Base-by-base conservation (phyloP, 2,113 vertebrate genomes). In the Muntiacus muntjak region DNA sequence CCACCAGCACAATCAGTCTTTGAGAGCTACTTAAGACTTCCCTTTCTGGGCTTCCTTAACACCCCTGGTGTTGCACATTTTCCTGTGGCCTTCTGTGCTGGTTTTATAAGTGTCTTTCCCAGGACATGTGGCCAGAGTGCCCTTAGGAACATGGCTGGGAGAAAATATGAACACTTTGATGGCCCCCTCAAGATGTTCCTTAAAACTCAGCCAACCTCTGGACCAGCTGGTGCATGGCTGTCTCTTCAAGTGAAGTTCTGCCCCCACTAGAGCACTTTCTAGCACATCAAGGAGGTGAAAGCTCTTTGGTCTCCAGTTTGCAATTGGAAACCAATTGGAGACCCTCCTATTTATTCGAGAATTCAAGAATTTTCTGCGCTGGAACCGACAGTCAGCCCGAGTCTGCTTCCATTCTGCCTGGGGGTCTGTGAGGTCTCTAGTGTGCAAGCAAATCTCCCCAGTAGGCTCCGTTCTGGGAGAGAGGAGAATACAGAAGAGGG, bases 71-170 rank as follows among this genome's bases (percentile, higher is more conserved):
- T 16, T 17, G 16, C 40, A 45, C 13, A 3, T 28, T 43, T 60
- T 89, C 55, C 36, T 95, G 26, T 8, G 79, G 26, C 23, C 50
- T 58, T 96, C 40, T 62, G 60, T 91, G 47, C 21, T 12, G 2
- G 0, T 33, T 94, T 58, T 25, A 10, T 47, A 47, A 21, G 28
- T 43, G 16, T 55, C 52, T 58, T 71, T 87, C 52, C 81, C 50
- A 1, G 7, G 7, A 30, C 14, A 4, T 0, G 5, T 21, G 71
- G 23, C 71, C 21, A 33, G 40, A 13, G 64, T 1, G 12, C 25
- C 19, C 26, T 40, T 14, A n/a, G 43, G 43, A 67, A 36, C 40
- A 40, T 78, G 82, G 7, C 36, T 81, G 81, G 71, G 25, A 57
- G 17, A 57, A 14, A 58, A 43, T 13, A 7, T 2, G 14, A 19